Conservation (phyloP, 2,797 vertebrate species). For the Chaetophractus vellerosus region DNA sequence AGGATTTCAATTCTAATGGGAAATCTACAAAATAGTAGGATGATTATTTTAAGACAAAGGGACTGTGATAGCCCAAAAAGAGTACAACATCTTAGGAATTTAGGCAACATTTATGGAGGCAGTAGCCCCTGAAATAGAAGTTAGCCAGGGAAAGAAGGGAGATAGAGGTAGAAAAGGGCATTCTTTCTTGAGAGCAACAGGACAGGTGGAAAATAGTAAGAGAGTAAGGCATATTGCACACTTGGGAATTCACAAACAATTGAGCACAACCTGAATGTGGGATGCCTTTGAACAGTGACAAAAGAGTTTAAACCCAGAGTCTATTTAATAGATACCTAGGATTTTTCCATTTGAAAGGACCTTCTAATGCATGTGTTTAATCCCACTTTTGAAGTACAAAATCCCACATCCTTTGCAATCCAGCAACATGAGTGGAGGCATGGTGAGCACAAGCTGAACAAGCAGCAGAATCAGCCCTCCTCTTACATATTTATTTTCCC, state of each 20-base stretch:
- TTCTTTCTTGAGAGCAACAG: not conserved
- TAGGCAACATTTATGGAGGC: not conserved
- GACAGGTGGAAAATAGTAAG: not conserved
- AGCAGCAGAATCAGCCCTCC: not conserved
- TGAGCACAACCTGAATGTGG: not conserved
- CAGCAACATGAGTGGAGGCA: not conserved
- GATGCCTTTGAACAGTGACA: not conserved
- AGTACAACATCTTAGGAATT: not conserved
- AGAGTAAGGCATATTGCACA: rapidly evolving
- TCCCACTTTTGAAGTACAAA: not conserved
- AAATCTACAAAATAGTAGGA: not conserved
- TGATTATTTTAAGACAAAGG: not conserved
- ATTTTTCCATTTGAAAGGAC: not conserved
- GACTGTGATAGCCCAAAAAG: not conserved
- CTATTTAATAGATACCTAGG: not conserved
- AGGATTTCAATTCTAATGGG: not conserved
- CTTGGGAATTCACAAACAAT: not conserved
- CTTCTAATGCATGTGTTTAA: not conserved
- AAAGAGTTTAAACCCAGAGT: not conserved
- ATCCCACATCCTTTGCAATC: not conserved
- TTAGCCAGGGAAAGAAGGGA: not conserved
- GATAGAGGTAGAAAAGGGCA: not conserved
- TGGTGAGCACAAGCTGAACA: not conserved
- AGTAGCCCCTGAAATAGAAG: not conserved
- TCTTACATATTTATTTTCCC: not conserved